Evolutionary conservation across 2,888 invertebrate genomes (phyloP).

Genomic region (Drosophila paracracens): DNA sequence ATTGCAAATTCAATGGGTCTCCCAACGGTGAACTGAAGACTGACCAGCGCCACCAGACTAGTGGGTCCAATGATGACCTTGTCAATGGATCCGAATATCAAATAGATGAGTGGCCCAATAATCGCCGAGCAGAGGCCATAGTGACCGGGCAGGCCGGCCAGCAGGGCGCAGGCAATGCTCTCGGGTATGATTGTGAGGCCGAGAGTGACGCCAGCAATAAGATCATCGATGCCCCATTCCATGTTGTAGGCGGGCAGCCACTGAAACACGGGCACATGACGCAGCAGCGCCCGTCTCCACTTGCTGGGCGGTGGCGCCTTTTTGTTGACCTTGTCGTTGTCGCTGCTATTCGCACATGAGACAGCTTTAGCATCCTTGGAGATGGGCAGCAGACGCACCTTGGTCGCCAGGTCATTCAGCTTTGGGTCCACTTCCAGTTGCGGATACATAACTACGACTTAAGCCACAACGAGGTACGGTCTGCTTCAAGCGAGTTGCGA

Average conservation of each 20-base stretch:
- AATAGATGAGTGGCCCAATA: slow-evolving; percentile 94
- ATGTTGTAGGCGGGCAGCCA: slow-evolving; percentile 82
- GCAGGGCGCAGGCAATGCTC: slow-evolving; percentile 95
- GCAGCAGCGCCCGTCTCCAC: slow-evolving; percentile 59
- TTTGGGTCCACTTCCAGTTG: slow-evolving; percentile 52
- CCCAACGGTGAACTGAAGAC: slow-evolving; percentile 90
- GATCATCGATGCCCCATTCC: slow-evolving; percentile 89
- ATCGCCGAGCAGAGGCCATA: slow-evolving; percentile 97
- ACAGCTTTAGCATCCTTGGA: slow-evolving; percentile 5
- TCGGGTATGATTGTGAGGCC: slow-evolving; percentile 97
- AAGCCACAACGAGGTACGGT: slow-evolving; percentile 13
- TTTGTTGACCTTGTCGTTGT: slow-evolving; percentile 23
- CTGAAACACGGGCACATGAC: slow-evolving; percentile 72
- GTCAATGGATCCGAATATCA: slow-evolving; percentile 93
- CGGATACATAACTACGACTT: slow-evolving; percentile 59
- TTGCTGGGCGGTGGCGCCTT: slow-evolving; percentile 29
- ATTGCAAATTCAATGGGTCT: slow-evolving; percentile 91
- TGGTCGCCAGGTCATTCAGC: slow-evolving; percentile 51
- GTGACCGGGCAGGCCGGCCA: slow-evolving; percentile 94
- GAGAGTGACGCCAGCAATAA: slow-evolving; percentile 94
- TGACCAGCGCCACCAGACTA: slow-evolving; percentile 92
- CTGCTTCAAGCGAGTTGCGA: slow-evolving; percentile 46
- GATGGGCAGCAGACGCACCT: slow-evolving; percentile 44
- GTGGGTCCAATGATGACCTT: slow-evolving; percentile 94
- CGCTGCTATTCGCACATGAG: background rate